These are phyloP conservation scores for Diarsia rubi DNA, from an alignment of 2,888 invertebrate species.

Conservation along the genomic window DNA sequence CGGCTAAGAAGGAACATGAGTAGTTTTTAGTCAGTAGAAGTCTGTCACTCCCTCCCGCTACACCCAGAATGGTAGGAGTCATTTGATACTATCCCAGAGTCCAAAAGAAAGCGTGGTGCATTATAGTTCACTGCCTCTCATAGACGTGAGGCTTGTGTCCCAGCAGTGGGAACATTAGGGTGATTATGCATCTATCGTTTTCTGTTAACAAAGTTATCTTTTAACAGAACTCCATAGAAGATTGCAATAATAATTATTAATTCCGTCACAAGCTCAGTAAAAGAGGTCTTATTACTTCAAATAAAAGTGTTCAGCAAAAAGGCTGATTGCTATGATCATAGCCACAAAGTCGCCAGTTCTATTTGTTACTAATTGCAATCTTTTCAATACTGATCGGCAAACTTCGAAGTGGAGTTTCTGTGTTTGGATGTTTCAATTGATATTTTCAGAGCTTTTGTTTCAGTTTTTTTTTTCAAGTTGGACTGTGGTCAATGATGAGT, in stretches of 20 bases:
- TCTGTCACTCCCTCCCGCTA: no score
- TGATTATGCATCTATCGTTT: no score
- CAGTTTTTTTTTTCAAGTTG: background rate
- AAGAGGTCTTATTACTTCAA: slow-evolving; percentile 12
- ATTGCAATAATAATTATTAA: background rate
- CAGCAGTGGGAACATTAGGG: no score
- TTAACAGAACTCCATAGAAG: background rate
- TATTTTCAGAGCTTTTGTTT: background rate
- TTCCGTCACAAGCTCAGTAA: background rate
- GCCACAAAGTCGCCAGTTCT: slow-evolving; percentile 21
- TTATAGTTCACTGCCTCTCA: no score
- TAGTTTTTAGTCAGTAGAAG: no score
- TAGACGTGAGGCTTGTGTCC: no score
- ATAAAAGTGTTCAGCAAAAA: slow-evolving; percentile 18
- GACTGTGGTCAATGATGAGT: background rate
- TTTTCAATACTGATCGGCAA: slow-evolving; percentile 24
- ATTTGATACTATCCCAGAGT: no score
- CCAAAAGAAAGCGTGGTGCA: no score
- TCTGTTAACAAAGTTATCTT: background rate
- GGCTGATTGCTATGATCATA: slow-evolving; percentile 19
- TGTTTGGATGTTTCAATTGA: slow-evolving; percentile 10
- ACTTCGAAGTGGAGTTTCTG: background rate
- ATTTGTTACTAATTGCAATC: slow-evolving; percentile 24
- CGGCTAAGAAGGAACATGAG: no score
- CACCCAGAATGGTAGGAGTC: no score